These are phyloP conservation scores for Pampus argenteus DNA, from an alignment of 2,797 vertebrate species.

Conservation along the genomic window DNA sequence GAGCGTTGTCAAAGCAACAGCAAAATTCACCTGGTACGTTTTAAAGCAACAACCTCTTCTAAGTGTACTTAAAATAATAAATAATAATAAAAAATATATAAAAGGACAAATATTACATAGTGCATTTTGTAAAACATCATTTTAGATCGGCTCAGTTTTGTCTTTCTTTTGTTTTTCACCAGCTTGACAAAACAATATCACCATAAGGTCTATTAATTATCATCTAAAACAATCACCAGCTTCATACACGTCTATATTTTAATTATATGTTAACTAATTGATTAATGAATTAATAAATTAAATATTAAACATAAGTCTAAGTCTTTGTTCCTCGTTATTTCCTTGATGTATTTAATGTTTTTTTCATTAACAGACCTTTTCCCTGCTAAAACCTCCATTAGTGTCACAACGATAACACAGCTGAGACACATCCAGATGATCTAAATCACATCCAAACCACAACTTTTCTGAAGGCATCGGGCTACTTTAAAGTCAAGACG, in stretches of 20 bases:
- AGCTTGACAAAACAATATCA: not conserved
- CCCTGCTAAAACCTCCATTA: constrained; percentile 32
- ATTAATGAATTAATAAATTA: too few relatives aligned
- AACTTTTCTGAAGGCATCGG: constrained; percentile 47
- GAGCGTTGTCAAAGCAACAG: constrained; percentile 72
- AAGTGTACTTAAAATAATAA: too few relatives aligned
- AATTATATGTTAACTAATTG: too few relatives aligned
- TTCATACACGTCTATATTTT: too few relatives aligned
- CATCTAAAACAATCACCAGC: too few relatives aligned
- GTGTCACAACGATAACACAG: constrained; percentile 31
- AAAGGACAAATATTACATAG: not conserved
- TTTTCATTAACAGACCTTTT: constrained; percentile 27
- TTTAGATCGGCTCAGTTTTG: not conserved
- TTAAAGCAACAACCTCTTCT: constrained; percentile 30
- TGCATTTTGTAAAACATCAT: not conserved
- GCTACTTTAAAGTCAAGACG: constrained; percentile 35
- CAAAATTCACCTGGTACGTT: constrained; percentile 12
- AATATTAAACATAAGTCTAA: too few relatives aligned
- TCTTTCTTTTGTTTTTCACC: too few relatives aligned
- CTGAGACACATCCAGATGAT: constrained; percentile 1
- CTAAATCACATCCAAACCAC: constrained; percentile 32
- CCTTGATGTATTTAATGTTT: not conserved
- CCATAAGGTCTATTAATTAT: not conserved
- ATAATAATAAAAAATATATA: too few relatives aligned
- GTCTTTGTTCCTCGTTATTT: too few relatives aligned